These are phyloP conservation scores for Globodera ellingtonae DNA, from an alignment of 1,140 invertebrate genomes.

Conservation along the genomic window DNA sequence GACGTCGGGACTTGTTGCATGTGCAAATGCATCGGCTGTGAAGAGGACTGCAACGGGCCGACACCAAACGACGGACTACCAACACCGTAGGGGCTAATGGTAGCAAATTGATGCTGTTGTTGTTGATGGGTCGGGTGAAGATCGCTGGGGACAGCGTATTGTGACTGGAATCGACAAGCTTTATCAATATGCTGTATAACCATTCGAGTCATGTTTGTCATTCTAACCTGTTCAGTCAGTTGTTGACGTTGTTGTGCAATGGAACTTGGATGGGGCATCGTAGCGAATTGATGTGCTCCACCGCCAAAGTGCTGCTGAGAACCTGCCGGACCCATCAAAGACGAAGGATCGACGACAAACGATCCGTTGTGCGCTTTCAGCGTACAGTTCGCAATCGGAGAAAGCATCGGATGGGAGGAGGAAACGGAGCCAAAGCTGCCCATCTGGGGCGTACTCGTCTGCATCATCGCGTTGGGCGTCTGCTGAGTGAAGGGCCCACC, in stretches of 20 bases:
- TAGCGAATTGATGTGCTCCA: too few species aligned
- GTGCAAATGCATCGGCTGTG: conserved; percentile 39
- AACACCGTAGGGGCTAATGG: neutral
- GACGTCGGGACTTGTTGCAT: conserved; percentile 48
- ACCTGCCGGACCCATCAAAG: too few species aligned
- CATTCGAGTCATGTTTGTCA: neutral
- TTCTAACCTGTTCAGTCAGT: neutral
- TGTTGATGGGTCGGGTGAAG: neutral
- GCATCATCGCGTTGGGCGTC: neutral
- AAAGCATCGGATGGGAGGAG: conserved; percentile 1
- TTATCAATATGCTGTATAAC: neutral
- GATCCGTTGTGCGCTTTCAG: too few species aligned
- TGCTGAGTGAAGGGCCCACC: too few species aligned
- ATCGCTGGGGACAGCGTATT: conserved; percentile 6
- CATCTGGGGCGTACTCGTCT: neutral
- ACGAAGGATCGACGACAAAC: too few species aligned
- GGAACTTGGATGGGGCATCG: neutral
- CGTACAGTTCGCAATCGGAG: neutral
- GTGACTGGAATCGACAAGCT: neutral
- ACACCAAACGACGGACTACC: neutral
- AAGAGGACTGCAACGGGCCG: conserved; percentile 35
- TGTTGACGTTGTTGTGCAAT: neutral
- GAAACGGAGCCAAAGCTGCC: neutral
- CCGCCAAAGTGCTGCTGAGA: too few species aligned
- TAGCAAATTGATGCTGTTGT: conserved; percentile 21